These are phyloP conservation scores for Hystrix cristata DNA, from an alignment of 2,113 vertebrate species.

Conservation along the genomic window DNA sequence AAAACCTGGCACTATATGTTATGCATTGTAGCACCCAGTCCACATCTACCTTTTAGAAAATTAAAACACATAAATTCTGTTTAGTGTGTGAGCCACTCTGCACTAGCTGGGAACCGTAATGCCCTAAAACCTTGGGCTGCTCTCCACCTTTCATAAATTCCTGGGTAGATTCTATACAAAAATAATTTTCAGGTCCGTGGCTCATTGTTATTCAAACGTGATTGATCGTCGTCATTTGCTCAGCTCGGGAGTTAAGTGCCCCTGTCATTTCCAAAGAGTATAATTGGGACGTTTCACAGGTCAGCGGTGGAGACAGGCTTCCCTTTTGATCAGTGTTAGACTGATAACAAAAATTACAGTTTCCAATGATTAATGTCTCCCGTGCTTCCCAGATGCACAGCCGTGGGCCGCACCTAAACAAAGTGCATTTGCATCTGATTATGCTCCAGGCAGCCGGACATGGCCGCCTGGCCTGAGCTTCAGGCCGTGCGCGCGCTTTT, in stretches of 20 bases:
- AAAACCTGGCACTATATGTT: conserved; percentile 92
- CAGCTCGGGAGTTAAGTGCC: conserved; percentile 95
- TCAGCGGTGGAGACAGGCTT: conserved; percentile 94
- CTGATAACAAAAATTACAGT: conserved; percentile 96
- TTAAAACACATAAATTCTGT: conserved; percentile 99
- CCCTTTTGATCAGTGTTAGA: conserved; percentile 97
- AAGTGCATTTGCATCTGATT: conserved; percentile 90
- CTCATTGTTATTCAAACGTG: conserved; percentile 96
- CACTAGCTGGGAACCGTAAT: conserved; percentile 86
- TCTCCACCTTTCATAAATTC: conserved; percentile 98
- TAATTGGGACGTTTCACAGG: conserved; percentile 98
- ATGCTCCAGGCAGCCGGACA: conserved; percentile 72
- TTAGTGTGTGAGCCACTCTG: conserved; percentile 93
- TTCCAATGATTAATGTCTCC: conserved; percentile 92
- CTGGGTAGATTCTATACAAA: conserved; percentile 94
- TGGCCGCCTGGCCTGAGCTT: conserved; percentile 70
- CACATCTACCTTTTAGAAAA: conserved; percentile 96
- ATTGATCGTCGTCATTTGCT: conserved; percentile 96
- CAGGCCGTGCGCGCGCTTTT: background rate
- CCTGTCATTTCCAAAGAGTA: conserved; percentile 95
- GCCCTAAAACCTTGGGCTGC: conserved; percentile 94
- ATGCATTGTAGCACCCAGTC: conserved; percentile 96
- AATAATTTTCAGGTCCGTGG: conserved; percentile 95
- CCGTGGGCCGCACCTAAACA: conserved; percentile 87
- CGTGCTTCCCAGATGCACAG: conserved; percentile 84